These are phyloP conservation scores for Stictocephala bisonia DNA, from an alignment of 2,888 invertebrate species.

Conservation along the genomic window DNA sequence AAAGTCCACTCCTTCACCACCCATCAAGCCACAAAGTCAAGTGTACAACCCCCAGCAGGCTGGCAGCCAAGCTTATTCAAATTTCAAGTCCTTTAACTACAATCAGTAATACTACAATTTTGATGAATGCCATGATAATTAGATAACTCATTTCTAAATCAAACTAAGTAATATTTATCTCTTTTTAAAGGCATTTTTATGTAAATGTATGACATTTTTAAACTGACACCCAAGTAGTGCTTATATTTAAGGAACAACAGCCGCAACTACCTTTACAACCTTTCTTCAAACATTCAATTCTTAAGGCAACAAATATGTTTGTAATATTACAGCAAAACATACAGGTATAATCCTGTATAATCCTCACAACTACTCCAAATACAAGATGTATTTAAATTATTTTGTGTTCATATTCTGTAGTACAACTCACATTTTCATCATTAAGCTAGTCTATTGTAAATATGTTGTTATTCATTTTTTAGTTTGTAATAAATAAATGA, in stretches of 20 bases:
- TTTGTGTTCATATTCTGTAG: no score
- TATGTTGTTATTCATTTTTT: conserved; percentile 42
- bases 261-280: no score
- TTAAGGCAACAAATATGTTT: neutral
- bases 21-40: conserved; percentile 49
- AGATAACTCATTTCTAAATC: no score
- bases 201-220: no score
- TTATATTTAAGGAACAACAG: no score
- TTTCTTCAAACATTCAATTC: neutral
- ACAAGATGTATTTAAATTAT: no score
- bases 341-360: no score
- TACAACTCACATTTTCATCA: neutral
- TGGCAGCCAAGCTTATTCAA: neutral
- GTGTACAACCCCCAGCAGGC: neutral
- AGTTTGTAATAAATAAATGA: conserved; percentile 41
- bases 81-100: conserved; percentile 27
- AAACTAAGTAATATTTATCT: no score
- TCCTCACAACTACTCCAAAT: no score
- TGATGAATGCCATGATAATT: neutral
- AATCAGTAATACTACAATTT: conserved; percentile 11
- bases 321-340: no score
- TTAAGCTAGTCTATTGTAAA: conserved; percentile 40
- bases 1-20: conserved; percentile 61
- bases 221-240: no score
- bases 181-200: no score